Base-by-base conservation (phyloP, 2,113 vertebrate genomes). In the Capreolus pygargus region DNA sequence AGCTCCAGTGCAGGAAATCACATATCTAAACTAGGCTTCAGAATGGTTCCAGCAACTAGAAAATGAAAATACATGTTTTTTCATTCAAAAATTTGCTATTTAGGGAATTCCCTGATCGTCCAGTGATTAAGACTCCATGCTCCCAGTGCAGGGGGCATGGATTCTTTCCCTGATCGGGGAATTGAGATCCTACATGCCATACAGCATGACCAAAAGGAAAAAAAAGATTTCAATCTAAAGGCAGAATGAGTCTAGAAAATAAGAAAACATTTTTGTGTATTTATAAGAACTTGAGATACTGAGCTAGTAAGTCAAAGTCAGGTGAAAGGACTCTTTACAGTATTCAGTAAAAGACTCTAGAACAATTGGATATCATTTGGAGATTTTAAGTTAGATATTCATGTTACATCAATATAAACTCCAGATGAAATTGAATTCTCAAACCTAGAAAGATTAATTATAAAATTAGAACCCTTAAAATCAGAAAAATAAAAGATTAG, bases 1-100 rank as follows among this genome's bases (percentile, higher is more conserved):
- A 0, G 99, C 99, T n/a, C 99, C 99, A 0, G 99, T 98, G 0
- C 99, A 98, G 15, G 99, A 99, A 97, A 99, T 99, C 85, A 99
- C 89, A 99, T 96, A 94, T 99, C 99, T 25, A 99, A 98, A 60
- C 98, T 98, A 50, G 99, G 99, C 94, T 99, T 99, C 91, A 98
- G 92, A 95, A 98, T 90, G 0, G 98, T 98, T 28, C 98, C 89
- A 70, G 98, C 98, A 98, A 98, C 99, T 99, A 67, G 30, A 87
- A 97, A 88, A 79, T 95, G 30, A 87, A 97, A 88, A 74, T 93
- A 52, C 1, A 93, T 58, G 5, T 60, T 93, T 86, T 86, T 78
- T 60, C 88, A 27, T 94, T 95, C 94, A 85, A 96, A 86, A 45
- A 64, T 64, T 97, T 55, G 79, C 25, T 6, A 1, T 61, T 70